Base-by-base conservation (phyloP, 23 tunicate species). In the Styela clava region DNA sequence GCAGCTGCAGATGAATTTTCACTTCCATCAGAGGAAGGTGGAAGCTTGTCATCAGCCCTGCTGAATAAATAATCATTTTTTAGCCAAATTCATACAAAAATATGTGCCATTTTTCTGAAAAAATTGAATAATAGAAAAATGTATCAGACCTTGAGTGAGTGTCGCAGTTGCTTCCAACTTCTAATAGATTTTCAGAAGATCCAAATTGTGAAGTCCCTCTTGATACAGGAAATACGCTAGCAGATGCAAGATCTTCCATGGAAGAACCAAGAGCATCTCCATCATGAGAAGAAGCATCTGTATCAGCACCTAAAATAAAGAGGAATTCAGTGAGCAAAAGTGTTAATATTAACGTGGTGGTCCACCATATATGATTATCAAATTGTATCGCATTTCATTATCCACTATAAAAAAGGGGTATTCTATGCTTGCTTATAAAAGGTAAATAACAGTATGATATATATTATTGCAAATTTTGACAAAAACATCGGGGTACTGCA, bases 1-100 rank as follows among this genome's bases (percentile, higher is more conserved):
- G 92, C 90, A 20, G 83, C 89, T 24, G 97, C 84, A 20, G 97
- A 89, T 1, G 83, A 69, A 37, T 76, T 76, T 56, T 91, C 97
- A 77, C 95, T 85, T 44, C 78, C 95, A 16, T 89, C 89, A 23
- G 85, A 31, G 44, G 51, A 23, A 37, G 81, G 34, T 12, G 31
- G 12, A 32, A 79, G 33, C 21, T 64, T 79, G 18, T 76, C 81
- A 27, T 76, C 81, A 52, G 27, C n/a, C 44, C 81, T 76, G 64
- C 16, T n/a, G n/a, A n/a, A n/a, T n/a, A n/a, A n/a, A n/a, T n/a
- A n/a, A n/a, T n/a, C n/a, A n/a, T n/a, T n/a, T n/a, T n/a, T n/a
- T n/a, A n/a, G n/a, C n/a, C n/a, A n/a, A n/a, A 76, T 3, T 28
- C 5, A 16, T 21, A 35, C 3, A 71, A 71, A 16, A 32, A 71